Evolutionary conservation across 2,797 vertebrate species (phyloP), one percentile per base, ranked within the genome.

Genomic region (Crenichthys baileyi): DNA sequence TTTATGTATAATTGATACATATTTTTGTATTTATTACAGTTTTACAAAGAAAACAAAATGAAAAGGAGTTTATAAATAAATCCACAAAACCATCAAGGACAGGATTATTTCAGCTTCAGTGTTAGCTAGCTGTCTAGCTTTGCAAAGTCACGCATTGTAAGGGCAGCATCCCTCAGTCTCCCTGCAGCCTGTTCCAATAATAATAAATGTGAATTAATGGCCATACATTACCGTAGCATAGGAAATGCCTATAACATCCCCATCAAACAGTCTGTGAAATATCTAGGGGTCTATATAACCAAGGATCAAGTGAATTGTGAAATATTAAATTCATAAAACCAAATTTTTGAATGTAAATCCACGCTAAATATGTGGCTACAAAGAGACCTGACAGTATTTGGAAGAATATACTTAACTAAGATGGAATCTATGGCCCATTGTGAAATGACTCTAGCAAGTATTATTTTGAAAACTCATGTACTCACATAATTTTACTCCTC

Each of bases 191-290:
- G n/a, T n/a, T n/a, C n/a, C n/a, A n/a, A n/a, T n/a, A n/a, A n/a
- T n/a, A 46, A 48, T 8, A 70, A 70, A 70, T 70, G n/a, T 70
- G 68, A 70, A 70, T 13, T 70, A 5, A 70, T 70, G 68, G 68
- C 44, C 44, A 26, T 50, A 70, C 68, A 70, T 48, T 41, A 70
- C 11, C 24, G 39, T 16, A 15, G 48, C 46, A n/a, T 50, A 7
- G 15, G 44, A 51, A 48, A 29, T 18, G 65, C 65, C 18, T 68
- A 68, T 44, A 20, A 44, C 24, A 68, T 68, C 22, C 65, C 39
- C 7, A 68, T 68, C 24, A 68, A 44, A 44, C 24, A 18, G 1
- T 68, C 20, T 22, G 6, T 68, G 7, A 44, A 68, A 20, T 24
- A 58, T 58, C 20, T 58, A 6, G 55, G 55, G 22, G 24, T 58